These are phyloP conservation scores for Archips crataeganus DNA, from an alignment of 2,888 invertebrate genomes.

Conservation along the genomic window DNA sequence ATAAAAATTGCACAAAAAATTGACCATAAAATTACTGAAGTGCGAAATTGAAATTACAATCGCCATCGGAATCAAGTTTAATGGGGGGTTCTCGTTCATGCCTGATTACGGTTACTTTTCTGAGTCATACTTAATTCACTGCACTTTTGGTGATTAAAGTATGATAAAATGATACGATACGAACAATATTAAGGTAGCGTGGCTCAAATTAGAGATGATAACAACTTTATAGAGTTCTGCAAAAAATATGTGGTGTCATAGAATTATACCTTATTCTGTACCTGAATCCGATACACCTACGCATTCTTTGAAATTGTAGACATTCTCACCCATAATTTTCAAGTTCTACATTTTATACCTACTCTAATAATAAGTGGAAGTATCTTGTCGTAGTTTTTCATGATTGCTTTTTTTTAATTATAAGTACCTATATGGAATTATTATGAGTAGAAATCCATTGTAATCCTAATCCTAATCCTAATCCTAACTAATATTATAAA, in stretches of 20 bases:
- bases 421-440: too few species aligned
- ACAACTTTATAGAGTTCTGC: neutral
- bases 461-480: too few species aligned
- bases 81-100: conserved; percentile 6
- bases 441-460: too few species aligned
- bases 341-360: too few species aligned
- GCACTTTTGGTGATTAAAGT: neutral
- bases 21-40: neutral
- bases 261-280: too few species aligned
- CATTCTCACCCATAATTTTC: too few species aligned
- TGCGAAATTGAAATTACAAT: conserved; percentile 1
- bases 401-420: too few species aligned
- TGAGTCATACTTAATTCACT: neutral
- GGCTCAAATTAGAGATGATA: neutral
- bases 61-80: neutral
- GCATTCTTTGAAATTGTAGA: too few species aligned
- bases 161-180: neutral
- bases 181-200: neutral
- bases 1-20: neutral
- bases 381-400: too few species aligned
- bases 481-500: too few species aligned
- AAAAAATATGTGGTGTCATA: neutral
- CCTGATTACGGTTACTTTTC: neutral
- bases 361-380: neutral
- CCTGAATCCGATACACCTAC: too few species aligned